Percentiles rank a stretch among this genome's conserved stretches.
Evolutionary conservation across 2,888 invertebrate species (phyloP).

Genomic region (Clunio marinus): DNA sequence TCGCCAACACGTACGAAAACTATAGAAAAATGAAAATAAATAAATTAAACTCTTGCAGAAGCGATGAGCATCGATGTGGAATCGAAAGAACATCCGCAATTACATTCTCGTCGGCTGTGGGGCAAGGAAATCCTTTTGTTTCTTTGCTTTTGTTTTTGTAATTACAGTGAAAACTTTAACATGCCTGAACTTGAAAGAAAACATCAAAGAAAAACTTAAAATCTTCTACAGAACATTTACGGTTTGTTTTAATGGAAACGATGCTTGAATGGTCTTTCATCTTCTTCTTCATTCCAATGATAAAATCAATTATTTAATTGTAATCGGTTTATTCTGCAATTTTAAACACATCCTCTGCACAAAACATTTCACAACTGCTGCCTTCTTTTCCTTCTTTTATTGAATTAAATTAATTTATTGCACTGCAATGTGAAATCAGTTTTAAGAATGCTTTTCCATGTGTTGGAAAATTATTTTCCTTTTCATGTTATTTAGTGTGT

Average conservation of each 20-base stretch:
- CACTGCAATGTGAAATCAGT: not conserved
- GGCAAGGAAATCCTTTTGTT: slow-evolving; percentile 18
- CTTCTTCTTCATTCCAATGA: slow-evolving; percentile 15
- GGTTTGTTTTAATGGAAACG: not conserved
- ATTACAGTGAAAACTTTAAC: not conserved
- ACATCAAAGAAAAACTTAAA: not conserved
- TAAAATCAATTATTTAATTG: slow-evolving; percentile 39
- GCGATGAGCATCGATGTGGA: slow-evolving; percentile 6
- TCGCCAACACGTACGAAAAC: not conserved
- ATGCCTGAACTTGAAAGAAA: not conserved
- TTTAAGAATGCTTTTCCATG: too few relatives aligned
- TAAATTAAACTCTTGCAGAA: slow-evolving; percentile 14
- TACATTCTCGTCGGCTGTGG: slow-evolving; percentile 2
- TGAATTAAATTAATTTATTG: slow-evolving; percentile 36
- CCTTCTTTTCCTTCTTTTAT: not conserved
- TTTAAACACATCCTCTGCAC: slow-evolving; percentile 30
- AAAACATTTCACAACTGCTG: slow-evolving; percentile 10
- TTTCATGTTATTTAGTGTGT: too few relatives aligned
- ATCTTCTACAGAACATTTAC: not conserved
- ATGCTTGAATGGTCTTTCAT: slow-evolving; percentile 13
- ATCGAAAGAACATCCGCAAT: slow-evolving; percentile 24
- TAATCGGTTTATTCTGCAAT: slow-evolving; percentile 35
- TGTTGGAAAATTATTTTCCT: too few relatives aligned
- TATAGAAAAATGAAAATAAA: slow-evolving; percentile 7
- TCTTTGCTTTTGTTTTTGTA: not conserved